phyloP scores from a whole-genome alignment of 2,113 vertebrate genomes.

The Rafetus swinhoei region DNA sequence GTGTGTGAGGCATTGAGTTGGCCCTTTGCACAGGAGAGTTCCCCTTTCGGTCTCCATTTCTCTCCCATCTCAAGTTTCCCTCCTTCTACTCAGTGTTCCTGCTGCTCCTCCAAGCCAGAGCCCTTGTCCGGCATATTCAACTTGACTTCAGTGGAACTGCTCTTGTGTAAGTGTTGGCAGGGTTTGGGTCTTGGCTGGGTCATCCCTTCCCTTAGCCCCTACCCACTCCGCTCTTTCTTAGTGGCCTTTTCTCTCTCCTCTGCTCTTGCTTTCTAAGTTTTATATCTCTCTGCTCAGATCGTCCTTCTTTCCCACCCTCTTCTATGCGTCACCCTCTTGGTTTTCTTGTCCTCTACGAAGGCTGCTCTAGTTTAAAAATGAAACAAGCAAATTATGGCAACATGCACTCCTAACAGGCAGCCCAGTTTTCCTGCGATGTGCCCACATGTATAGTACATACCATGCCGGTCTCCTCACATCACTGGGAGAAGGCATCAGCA shows the following conservation, averaged over 20 bases:
- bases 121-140: not conserved
- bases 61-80: slow-evolving; percentile 55
- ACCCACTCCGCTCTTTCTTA: not conserved
- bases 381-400: not conserved
- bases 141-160: not conserved
- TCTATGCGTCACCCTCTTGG: not conserved
- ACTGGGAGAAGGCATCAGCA: slow-evolving; percentile 57
- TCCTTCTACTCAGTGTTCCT: slow-evolving; percentile 14
- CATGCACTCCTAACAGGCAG: not conserved
- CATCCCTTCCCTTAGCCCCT: not conserved
- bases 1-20: slow-evolving; percentile 57
- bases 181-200: not conserved
- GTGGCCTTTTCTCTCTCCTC: not conserved
- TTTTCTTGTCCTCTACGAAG: not conserved
- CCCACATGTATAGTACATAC: not conserved
- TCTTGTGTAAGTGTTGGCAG: fast-evolving
- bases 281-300: not conserved
- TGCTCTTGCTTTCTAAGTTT: not conserved
- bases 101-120: slow-evolving; percentile 7
- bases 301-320: not conserved
- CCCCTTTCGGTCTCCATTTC: slow-evolving; percentile 65
- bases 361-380: not conserved
- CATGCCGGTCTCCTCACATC: slow-evolving; percentile 22
- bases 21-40: slow-evolving; percentile 59
- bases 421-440: slow-evolving; percentile 26